Evolutionary conservation across 2,113 vertebrate species (phyloP).

Genomic region (Hippolais icterina): DNA sequence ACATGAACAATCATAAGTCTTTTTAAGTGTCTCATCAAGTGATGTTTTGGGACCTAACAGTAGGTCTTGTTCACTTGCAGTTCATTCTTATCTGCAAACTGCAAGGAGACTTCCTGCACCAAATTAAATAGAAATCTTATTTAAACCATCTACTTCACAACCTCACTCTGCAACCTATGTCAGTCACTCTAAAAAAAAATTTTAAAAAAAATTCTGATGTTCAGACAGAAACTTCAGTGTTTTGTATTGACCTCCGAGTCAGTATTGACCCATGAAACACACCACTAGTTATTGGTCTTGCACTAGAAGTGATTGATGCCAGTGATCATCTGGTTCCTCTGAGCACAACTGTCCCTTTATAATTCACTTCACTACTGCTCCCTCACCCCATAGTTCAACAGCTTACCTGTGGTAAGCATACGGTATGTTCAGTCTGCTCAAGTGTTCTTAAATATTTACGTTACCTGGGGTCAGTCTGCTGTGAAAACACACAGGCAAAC

Average conservation of each 20-base stretch:
- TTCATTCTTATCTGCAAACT: not conserved
- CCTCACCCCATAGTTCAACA: not conserved
- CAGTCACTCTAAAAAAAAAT: not conserved
- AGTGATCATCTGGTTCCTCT: not conserved
- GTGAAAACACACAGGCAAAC: not conserved
- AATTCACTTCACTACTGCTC: not conserved
- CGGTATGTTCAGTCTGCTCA: not conserved
- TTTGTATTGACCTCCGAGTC: not conserved
- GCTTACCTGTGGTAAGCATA: not conserved
- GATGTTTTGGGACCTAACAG: not conserved
- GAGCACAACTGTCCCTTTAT: not conserved
- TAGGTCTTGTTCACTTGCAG: not conserved
- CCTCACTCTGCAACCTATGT: not conserved
- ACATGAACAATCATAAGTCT: not conserved
- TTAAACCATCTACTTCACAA: not conserved
- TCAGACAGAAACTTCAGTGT: not conserved
- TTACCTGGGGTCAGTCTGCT: not conserved
- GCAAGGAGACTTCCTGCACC: not conserved
- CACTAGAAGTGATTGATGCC: not conserved
- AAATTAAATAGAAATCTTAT: not conserved
- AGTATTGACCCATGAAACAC: not conserved
- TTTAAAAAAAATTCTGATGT: not conserved
- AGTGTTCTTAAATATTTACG: not conserved
- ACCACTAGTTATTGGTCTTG: not conserved
- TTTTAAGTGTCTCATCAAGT: not conserved